Evolutionary conservation across 1,140 invertebrate genomes (phyloP).

Genomic region (Paraescarpia echinospica): DNA sequence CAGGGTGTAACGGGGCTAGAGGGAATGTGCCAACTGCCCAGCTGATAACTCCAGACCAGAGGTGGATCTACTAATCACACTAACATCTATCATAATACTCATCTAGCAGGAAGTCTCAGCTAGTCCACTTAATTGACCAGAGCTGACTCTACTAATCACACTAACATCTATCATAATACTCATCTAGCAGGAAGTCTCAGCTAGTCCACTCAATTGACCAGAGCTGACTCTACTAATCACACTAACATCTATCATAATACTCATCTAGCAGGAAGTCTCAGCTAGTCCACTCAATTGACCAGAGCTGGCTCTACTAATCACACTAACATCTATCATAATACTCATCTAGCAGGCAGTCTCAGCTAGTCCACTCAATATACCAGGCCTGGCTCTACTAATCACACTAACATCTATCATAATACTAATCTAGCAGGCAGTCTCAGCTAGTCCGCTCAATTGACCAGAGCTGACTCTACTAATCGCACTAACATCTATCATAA

Average conservation of each 20-base stretch:
- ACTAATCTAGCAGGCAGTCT: neutral
- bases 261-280: neutral
- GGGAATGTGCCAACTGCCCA: neutral
- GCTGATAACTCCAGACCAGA: neutral
- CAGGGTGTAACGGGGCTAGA: neutral
- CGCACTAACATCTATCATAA: neutral
- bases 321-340: neutral
- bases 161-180: neutral
- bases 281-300: neutral
- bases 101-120: neutral
- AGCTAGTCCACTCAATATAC: neutral
- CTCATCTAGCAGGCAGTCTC: neutral
- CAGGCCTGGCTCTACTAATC: neutral
- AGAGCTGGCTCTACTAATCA: neutral
- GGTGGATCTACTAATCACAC: neutral
- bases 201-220: neutral
- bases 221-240: neutral
- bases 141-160: neutral
- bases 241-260: neutral
- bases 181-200: neutral
- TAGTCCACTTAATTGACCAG: neutral
- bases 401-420: neutral
- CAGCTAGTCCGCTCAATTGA: neutral
- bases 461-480: neutral
- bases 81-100: neutral